Conservation (phyloP, 2,113 vertebrate genomes). For the Pollachius pollachius region DNA sequence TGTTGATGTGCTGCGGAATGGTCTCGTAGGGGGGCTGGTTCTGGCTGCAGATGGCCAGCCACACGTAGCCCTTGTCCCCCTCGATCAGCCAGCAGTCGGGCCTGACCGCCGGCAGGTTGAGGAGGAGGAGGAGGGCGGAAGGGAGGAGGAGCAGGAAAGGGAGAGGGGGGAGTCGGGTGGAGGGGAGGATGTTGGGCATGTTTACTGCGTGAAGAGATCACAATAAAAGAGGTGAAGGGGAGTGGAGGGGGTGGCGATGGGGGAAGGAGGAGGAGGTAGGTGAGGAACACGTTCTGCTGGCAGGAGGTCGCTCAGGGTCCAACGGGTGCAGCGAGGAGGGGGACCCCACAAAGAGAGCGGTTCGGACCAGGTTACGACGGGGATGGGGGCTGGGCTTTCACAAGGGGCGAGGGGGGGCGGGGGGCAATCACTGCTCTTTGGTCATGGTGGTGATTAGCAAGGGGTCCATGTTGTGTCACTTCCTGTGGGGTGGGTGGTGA, state of each 20-base stretch:
- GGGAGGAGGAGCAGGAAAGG: constrained; percentile 52
- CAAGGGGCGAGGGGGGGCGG: constrained; percentile 15
- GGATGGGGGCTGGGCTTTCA: constrained; percentile 28
- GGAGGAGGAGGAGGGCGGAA: constrained; percentile 57
- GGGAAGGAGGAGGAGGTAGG: constrained; percentile 7
- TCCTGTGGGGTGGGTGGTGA: constrained; percentile 32
- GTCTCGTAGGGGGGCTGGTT: constrained; percentile 98
- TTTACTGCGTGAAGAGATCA: constrained; percentile 23
- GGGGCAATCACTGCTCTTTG: constrained; percentile 59
- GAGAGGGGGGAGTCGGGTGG: constrained; percentile 15
- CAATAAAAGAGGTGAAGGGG: not conserved
- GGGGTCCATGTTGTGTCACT: constrained; percentile 54
- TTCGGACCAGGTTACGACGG: constrained; percentile 10
- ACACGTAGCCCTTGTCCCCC: constrained; percentile 97
- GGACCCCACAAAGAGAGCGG: constrained; percentile 16
- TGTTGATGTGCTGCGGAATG: constrained; percentile 98
- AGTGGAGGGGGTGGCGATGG: constrained; percentile 5
- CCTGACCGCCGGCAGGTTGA: constrained; percentile 74
- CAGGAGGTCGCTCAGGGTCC: constrained; percentile 12
- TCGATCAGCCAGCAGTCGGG: constrained; percentile 98
- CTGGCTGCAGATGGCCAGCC: constrained; percentile 99
- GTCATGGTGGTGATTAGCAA: constrained; percentile 54
- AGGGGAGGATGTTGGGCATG: constrained; percentile 59
- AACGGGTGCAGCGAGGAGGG: constrained; percentile 10
- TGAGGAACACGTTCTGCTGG: constrained; percentile 18